Conservation (phyloP, 2,797 vertebrate species). For the Cirrhinus mrigala region DNA sequence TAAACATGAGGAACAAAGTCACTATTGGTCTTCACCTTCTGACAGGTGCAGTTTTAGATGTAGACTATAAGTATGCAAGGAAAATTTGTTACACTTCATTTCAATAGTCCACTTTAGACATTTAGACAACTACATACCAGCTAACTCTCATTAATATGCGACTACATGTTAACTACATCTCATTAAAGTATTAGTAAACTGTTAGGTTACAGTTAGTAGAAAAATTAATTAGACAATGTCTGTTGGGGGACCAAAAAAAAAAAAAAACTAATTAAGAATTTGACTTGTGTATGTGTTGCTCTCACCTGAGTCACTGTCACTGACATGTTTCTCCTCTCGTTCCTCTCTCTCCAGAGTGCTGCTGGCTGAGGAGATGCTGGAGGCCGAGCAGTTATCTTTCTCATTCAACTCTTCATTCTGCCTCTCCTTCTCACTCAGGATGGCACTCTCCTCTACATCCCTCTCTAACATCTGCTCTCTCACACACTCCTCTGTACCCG, state of each 20-base stretch:
- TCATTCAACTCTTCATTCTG: constrained; percentile 98
- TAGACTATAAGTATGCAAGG: neutral
- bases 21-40: neutral
- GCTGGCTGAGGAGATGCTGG: constrained; percentile 96
- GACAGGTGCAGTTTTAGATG: neutral
- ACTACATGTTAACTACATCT: neutral
- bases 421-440: constrained; percentile 96
- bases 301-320: constrained; percentile 87
- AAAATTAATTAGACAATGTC: neutral
- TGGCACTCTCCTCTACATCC: constrained; percentile 84
- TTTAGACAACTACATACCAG: neutral
- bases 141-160: no score
- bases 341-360: constrained; percentile 97
- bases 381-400: constrained; percentile 97
- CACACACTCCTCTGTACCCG: constrained; percentile 75
- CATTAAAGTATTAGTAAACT: neutral
- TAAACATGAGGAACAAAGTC: neutral
- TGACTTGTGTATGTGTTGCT: neutral
- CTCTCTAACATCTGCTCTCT: constrained; percentile 80
- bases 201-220: neutral
- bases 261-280: neutral
- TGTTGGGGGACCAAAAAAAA: neutral
- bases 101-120: neutral
- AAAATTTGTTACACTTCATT: neutral
- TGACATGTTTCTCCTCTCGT: constrained; percentile 87